Base-by-base conservation (phyloP, 2,797 vertebrate genomes). In the Cheirogaleus major region DNA sequence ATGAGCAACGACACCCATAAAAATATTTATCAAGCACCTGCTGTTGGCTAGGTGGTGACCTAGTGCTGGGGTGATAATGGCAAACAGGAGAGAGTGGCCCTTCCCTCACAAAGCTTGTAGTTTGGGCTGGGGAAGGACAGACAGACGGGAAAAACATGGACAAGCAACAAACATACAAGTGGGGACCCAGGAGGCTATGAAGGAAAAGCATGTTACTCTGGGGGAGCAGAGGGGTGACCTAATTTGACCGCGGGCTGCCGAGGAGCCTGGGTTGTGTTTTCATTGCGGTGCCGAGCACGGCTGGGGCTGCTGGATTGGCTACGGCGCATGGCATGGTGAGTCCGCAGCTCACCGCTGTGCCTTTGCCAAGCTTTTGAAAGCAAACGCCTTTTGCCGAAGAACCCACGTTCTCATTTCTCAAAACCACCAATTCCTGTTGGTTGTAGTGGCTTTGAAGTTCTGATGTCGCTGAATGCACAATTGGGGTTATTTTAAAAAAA, bases 291-390 rank as follows among this genome's bases (percentile, higher is more conserved):
- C 38, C 41, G 43, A 61, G 38, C 38, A 38, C 38, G 38, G 38
- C 38, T 38, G 38, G 2, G 4, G 3, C n/a, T 7, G 23, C 72
- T 35, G 3, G 32, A 25, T 0, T 59, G 82, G n/a, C 78, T 17
- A 0, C 20, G 0, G 3, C 55, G n/a, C 57, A 1, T 0, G 0
- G 13, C 8, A 6, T 32, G 13, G 9, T 3, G 81, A 78, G 43
- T 41, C 87, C 75, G 20, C 41, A 59, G 13, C n/a, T 67, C 43
- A 9, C 11, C 30, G 18, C 3, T 0, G 13, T 30, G 59, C 15
- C 52, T 94, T n/a, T 50, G 76, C 48, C 65, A 20, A 27, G 41
- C 75, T 73, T 86, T 89, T 27, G 43, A 48, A 80, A 69, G 35
- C 52, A 41, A 17, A 67, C 0, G 9, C 67, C 38, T 82, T 83